These are phyloP conservation scores for Acronicta psi DNA, from an alignment of 2,888 invertebrate genomes.

Conservation along the genomic window DNA sequence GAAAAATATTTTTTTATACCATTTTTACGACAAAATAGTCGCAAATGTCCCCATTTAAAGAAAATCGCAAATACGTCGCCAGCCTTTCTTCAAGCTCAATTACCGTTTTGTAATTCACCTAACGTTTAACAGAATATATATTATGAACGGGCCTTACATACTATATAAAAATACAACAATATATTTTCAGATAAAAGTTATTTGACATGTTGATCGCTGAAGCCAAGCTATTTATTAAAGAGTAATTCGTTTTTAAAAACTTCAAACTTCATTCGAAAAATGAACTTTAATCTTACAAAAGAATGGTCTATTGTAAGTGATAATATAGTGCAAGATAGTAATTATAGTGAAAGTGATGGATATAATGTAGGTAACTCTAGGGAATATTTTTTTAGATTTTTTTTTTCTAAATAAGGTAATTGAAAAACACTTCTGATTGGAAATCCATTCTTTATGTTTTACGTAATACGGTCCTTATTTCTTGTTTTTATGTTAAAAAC, in stretches of 20 bases:
- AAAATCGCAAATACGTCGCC: constrained; percentile 56
- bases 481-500: background rate
- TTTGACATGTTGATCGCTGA: constrained; percentile 57
- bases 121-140: constrained; percentile 64
- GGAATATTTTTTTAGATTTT: too few relatives aligned
- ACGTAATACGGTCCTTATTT: background rate
- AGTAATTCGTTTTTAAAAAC: too few relatives aligned
- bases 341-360: too few relatives aligned
- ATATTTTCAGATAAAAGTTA: constrained; percentile 67
- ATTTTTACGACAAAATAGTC: constrained; percentile 36
- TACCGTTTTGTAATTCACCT: constrained; percentile 58
- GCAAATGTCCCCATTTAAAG: constrained; percentile 35
- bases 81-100: constrained; percentile 66
- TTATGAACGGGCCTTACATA: constrained; percentile 78
- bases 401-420: too few relatives aligned
- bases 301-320: too few relatives aligned
- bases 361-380: too few relatives aligned
- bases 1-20: constrained; percentile 33
- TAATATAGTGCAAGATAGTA: too few relatives aligned
- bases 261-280: too few relatives aligned
- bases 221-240: background rate
- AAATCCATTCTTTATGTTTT: background rate
- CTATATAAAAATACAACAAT: constrained; percentile 88
- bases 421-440: background rate
- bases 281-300: too few relatives aligned